Evolutionary conservation across 37 sponge, comb jelly and placozoan genomes (phyloP).

Genomic region (Geodia barretti): DNA sequence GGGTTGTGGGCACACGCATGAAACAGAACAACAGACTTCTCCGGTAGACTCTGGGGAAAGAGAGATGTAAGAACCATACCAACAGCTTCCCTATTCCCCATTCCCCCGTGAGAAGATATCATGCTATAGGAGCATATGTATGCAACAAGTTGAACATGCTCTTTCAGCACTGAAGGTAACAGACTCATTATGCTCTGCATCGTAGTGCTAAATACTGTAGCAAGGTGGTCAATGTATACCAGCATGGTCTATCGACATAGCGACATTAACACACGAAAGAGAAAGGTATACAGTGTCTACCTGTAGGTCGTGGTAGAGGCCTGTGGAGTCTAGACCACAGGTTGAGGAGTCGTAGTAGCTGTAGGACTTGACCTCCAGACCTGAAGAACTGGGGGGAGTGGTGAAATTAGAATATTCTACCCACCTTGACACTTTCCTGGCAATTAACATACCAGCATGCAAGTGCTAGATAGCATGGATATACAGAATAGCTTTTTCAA

Average conservation of each 20-base stretch:
- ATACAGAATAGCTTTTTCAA: too few species aligned
- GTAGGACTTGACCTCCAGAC: conserved; percentile 79
- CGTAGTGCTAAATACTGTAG: background rate
- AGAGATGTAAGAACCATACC: background rate
- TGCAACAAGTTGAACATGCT: background rate
- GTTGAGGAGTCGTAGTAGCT: conserved; percentile 81
- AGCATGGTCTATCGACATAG: background rate
- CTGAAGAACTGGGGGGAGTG: conserved; percentile 52
- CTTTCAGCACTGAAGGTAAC: background rate
- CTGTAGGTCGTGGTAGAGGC: conserved; percentile 62
- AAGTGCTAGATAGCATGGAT: too few species aligned
- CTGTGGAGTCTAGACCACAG: conserved; percentile 73
- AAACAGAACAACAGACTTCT: conserved; percentile 79
- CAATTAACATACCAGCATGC: too few species aligned
- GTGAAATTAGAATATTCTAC: background rate
- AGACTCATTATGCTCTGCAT: background rate
- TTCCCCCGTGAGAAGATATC: background rate
- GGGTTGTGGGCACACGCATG: conserved; percentile 99
- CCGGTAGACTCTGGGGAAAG: conserved; percentile 60
- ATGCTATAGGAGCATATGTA: too few species aligned
- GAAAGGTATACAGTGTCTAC: background rate
- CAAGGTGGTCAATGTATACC: background rate
- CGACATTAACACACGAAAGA: background rate
- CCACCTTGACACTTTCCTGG: background rate
- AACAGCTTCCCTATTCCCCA: background rate